phyloP scores from a whole-genome alignment of 2,113 vertebrate genomes.

The Circaetus gallicus region DNA sequence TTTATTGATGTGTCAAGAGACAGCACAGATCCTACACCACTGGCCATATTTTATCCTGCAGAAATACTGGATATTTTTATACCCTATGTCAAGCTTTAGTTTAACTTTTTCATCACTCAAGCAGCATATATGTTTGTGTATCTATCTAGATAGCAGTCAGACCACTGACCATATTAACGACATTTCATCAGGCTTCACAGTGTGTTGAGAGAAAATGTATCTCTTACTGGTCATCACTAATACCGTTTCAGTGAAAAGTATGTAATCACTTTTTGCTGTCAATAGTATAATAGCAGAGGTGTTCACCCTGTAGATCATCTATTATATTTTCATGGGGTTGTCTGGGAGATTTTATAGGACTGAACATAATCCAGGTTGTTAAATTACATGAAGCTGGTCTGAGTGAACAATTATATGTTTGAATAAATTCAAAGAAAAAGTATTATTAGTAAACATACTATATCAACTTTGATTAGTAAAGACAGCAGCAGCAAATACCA shows the following conservation, averaged over 20 bases:
- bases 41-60: not conserved
- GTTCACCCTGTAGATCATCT: not conserved
- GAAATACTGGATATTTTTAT: not conserved
- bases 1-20: not conserved
- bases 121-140: not conserved
- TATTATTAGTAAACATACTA: not conserved
- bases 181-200: not conserved
- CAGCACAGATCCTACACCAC: not conserved
- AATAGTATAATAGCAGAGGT: not conserved
- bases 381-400: not conserved
- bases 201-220: not conserved
- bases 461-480: not conserved
- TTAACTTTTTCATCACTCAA: not conserved
- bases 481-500: not conserved
- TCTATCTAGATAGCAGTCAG: not conserved
- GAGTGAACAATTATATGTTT: not conserved
- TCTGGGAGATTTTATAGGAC: not conserved
- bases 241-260: not conserved
- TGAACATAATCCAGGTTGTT: not conserved
- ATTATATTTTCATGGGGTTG: not conserved
- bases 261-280: conserved; percentile 13
- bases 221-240: not conserved
- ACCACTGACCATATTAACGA: not conserved
- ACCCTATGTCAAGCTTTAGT: not conserved
- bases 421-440: not conserved